Base-by-base conservation (phyloP, 2,888 invertebrate genomes). In the Dilophus febrilis region DNA sequence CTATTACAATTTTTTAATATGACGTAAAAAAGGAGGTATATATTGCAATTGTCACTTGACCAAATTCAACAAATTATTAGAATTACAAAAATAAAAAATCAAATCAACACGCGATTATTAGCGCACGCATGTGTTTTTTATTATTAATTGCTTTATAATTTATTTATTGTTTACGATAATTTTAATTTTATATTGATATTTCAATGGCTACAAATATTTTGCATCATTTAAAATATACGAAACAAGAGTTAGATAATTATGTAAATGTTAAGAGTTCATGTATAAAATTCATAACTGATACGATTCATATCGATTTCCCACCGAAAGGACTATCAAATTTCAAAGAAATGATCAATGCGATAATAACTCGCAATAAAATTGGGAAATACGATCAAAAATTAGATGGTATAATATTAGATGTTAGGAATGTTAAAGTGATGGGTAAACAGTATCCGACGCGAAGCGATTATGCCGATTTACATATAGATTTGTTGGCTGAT, bases 391-490 rank as follows among this genome's bases (percentile, higher is more conserved):
- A 71, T 48, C 45, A 53, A 22, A 57, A 58, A 55, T 55, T 76
- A 26, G 55, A 67, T 40, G 77, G 77, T 4, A 71, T 77, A 40
- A 55, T 76, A 12, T 53, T 77, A 14, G 71, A 72, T 14, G 72
- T 72, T 47, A 64, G 67, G 47, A 72, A 74, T 45, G 64, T 75
- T 4, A 72, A 70, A 53, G 50, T 77, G 2, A 42, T 70, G 4
- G 64, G 63, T 1, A 49, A 59, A 3, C 45, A 58, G 3, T 74
- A 70, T 4, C 55, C 55, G 3, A 58, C 73, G 33, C 57, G 69
- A 8, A 56, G 66, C 32, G 74, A 75, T 45, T 65, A 66, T 42
- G 65, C 66, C 22, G 67, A 59, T 31, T 59, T 75, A 45, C 75
- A 77, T 50, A 46, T 75, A 26, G 62, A 72, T 46, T 58, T 78